Percentiles rank a stretch among this genome's conserved stretches.
These are phyloP conservation scores for Cyanistes caeruleus DNA, from an alignment of 2,113 vertebrate species.

Conservation along the genomic window DNA sequence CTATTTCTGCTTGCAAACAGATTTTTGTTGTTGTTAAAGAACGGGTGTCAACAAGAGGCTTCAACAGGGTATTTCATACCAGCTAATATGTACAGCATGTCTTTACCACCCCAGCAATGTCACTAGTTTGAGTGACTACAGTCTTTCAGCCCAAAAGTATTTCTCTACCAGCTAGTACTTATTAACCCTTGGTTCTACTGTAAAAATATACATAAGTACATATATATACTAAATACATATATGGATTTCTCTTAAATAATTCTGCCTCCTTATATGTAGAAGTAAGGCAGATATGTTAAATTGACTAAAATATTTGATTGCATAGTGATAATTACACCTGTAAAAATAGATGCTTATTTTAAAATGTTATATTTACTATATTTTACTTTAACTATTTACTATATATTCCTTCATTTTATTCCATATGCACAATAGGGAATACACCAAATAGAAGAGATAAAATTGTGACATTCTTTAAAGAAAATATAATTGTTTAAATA, in stretches of 20 bases:
- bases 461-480: neutral
- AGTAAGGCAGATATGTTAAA: neutral
- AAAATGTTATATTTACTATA: neutral
- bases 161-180: neutral
- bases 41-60: slow-evolving; percentile 11
- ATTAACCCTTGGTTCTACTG: neutral
- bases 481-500: neutral
- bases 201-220: neutral
- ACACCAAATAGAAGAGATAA: neutral
- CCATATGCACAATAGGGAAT: neutral
- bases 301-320: neutral
- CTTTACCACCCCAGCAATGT: slow-evolving; percentile 2
- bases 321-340: neutral
- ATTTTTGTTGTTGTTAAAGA: slow-evolving; percentile 32
- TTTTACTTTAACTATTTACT: neutral
- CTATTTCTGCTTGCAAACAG: slow-evolving; percentile 54
- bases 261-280: neutral
- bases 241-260: neutral
- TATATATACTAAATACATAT: neutral
- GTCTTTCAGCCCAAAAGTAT: slow-evolving; percentile 2
- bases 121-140: neutral
- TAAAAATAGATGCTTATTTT: neutral
- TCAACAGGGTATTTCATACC: slow-evolving; percentile 24
- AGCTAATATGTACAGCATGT: slow-evolving; percentile 9
- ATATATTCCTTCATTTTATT: neutral